Conservation (phyloP, 2,797 vertebrate species). For the Sarcophilus harrisii region DNA sequence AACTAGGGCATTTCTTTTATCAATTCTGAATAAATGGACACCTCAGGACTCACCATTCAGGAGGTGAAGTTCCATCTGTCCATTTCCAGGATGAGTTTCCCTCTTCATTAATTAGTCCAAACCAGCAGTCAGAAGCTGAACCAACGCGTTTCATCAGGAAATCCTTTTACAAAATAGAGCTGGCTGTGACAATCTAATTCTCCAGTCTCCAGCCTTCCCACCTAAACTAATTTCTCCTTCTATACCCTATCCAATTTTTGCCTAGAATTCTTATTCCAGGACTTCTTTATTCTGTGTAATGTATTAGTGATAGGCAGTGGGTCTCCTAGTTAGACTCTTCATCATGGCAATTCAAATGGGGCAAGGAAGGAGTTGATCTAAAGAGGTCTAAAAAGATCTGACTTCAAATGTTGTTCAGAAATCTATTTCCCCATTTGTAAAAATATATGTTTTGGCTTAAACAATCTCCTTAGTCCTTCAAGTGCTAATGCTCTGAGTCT, state of each 20-base stretch:
- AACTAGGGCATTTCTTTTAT: background rate
- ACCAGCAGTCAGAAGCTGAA: background rate
- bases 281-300: background rate
- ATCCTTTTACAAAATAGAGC: constrained; percentile 37
- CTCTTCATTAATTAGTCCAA: constrained; percentile 21
- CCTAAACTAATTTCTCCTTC: background rate
- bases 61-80: constrained; percentile 27
- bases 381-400: background rate
- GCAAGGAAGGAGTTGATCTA: background rate
- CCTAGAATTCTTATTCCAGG: background rate
- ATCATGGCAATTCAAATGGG: background rate
- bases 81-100: constrained; percentile 35
- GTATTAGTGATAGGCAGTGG: background rate
- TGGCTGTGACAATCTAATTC: background rate
- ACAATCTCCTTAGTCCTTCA: background rate
- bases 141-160: constrained; percentile 16
- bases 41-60: constrained; percentile 30
- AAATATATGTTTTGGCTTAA: background rate
- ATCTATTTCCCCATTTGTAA: background rate
- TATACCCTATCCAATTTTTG: background rate
- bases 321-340: background rate
- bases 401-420: background rate
- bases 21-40: background rate
- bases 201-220: background rate
- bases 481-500: background rate